phyloP scores from a whole-genome alignment of 2,113 vertebrate species.

The Chamaetylas fuelleborni region DNA sequence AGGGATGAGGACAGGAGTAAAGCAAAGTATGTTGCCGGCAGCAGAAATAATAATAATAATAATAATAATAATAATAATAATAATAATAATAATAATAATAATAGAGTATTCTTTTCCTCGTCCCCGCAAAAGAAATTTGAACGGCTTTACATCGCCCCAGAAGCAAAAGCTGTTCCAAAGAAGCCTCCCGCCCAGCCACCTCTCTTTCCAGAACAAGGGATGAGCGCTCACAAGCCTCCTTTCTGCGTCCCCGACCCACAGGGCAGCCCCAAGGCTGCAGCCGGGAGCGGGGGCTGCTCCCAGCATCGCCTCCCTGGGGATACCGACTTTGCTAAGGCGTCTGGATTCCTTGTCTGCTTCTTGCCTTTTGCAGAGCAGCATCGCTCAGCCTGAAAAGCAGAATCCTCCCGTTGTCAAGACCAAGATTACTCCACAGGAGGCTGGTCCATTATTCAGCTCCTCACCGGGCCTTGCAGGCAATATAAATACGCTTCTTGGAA shows the following conservation, averaged over 20 bases:
- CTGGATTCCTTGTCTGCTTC: not conserved
- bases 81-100: not conserved
- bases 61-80: no score
- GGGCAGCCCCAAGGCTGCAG: not conserved
- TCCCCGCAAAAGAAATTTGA: not conserved
- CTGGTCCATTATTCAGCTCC: not conserved
- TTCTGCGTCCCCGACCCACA: fast-evolving
- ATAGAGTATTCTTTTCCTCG: not conserved
- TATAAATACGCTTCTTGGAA: not conserved
- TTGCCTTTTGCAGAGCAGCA: not conserved
- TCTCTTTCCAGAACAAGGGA: not conserved
- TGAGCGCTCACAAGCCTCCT: not conserved
- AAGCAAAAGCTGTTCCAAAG: not conserved
- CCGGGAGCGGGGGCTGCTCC: not conserved
- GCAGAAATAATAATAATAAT: no score
- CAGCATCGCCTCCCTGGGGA: not conserved
- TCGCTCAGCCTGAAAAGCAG: not conserved
- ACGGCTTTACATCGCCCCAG: fast-evolving
- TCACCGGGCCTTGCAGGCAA: not conserved
- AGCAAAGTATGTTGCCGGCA: not conserved
- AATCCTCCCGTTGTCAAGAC: not conserved
- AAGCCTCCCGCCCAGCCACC: not conserved
- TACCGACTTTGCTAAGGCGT: fast-evolving
- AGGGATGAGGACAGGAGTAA: not conserved
- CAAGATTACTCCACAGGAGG: not conserved